Percentiles rank a stretch among this genome's conserved stretches.
Evolutionary conservation across 2,797 vertebrate species (phyloP).

Genomic region (Agapornis canus): DNA sequence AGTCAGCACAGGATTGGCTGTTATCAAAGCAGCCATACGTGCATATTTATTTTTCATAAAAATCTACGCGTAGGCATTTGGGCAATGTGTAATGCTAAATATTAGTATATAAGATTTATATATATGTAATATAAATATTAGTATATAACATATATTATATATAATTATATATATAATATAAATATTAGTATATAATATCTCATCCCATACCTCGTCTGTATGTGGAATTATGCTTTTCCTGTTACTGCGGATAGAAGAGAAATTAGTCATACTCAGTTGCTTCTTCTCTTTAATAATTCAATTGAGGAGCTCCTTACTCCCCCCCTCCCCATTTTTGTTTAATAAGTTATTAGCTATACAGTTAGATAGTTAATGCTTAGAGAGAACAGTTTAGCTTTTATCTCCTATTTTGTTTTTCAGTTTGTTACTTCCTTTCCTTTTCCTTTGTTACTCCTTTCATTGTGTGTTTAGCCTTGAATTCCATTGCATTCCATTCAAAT

Average conservation of each 20-base stretch:
- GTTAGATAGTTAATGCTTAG: not conserved
- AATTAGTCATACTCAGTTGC: not conserved
- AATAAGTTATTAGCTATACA: not conserved
- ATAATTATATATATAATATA: too few species aligned
- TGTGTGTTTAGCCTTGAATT: not conserved
- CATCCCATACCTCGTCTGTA: not conserved
- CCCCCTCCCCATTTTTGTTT: not conserved
- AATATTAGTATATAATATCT: too few species aligned
- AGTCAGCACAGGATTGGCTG: not conserved
- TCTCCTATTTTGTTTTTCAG: not conserved
- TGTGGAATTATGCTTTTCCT: not conserved
- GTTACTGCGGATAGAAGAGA: not conserved
- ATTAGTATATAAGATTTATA: not conserved
- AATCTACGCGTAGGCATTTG: not conserved
- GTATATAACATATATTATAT: too few species aligned
- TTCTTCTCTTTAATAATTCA: not conserved
- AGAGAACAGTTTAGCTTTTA: not conserved
- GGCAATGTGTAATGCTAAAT: not conserved
- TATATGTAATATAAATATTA: too few species aligned
- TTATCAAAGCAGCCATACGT: fast-evolving
- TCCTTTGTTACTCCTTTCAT: not conserved
- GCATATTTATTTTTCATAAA: not conserved
- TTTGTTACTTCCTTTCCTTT: not conserved
- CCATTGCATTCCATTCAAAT: not conserved
- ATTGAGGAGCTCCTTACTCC: fast-evolving